Evolutionary conservation across 2,113 vertebrate genomes (phyloP), one percentile per base, ranked within the genome.

Genomic region (Embiotoca jacksoni): DNA sequence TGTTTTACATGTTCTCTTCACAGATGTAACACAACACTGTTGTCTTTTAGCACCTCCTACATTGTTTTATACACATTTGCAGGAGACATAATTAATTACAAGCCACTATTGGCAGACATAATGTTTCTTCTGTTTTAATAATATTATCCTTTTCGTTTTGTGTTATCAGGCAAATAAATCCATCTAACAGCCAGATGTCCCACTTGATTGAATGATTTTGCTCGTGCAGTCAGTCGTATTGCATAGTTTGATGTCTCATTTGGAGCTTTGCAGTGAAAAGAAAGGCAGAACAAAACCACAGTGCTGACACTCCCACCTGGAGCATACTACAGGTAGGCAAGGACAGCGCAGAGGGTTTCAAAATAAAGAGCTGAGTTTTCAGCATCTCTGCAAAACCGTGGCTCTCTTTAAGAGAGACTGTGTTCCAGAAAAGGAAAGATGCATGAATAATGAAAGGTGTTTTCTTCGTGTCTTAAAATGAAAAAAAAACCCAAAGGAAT

Each of bases 391-490:
- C 55, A 61, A 39, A 69, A 75, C 69, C 37, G 71, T 5, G 49
- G 39, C 13, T 72, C 66, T 84, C 60, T 57, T 78, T 74, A 49
- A 81, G 35, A 63, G 37, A 33, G 23, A 33, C 33, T 46, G 31
- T 76, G 77, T 46, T 82, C 83, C 44, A 78, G 37, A 90, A 69
- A 75, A 72, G 56, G 49, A 79, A 61, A 74, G 14, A 16, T 8
- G 44, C 73, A 90, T 88, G 65, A 91, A 90, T 86, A 90, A 89
- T 91, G 67, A 68, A 88, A 77, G 63, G 49, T 71, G 62, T 84
- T 78, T 88, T 85, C 66, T 53, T 58, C 56, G 8, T 33, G 47
- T 75, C 62, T 59, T 52, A n/a, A 69, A 46, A 44, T 66, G 63
- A 16, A 73, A 72, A 54, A 10, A 36, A n/a, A n/a, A n/a, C n/a